A percentile compares a stretch with the other conserved stretches of the same genome.
Conservation (phyloP, 1,140 invertebrate genomes). For the Dendrolimus kikuchii region DNA sequence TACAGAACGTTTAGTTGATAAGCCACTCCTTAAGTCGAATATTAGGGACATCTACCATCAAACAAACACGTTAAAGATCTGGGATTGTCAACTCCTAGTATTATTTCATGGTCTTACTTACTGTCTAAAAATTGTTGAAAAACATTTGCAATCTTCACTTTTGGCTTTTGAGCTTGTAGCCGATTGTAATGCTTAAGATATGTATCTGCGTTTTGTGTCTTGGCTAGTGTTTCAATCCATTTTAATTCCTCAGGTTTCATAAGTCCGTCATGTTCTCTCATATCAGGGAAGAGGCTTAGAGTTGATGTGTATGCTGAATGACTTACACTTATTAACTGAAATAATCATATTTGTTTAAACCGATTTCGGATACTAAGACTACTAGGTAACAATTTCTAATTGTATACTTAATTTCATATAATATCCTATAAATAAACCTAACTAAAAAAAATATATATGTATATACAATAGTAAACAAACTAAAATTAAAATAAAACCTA, state of each 20-base stretch:
- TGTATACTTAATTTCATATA: too few species aligned
- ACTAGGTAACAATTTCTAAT: background rate
- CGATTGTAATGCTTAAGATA: slow-evolving; percentile 41
- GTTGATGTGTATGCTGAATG: slow-evolving; percentile 54
- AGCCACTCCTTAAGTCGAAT: too few species aligned
- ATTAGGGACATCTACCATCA: too few species aligned
- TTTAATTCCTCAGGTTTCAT: slow-evolving; percentile 39
- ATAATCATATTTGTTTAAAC: slow-evolving; percentile 10
- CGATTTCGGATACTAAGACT: background rate
- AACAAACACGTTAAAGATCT: too few species aligned
- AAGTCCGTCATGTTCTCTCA: slow-evolving; percentile 53
- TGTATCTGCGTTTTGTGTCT: slow-evolving; percentile 29
- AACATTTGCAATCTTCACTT: slow-evolving; percentile 38
- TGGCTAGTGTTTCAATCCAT: slow-evolving; percentile 35
- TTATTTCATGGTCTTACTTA: slow-evolving; percentile 11
- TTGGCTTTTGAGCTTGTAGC: slow-evolving; percentile 18
- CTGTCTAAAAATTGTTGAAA: slow-evolving; percentile 46
- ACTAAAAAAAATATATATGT: too few species aligned
- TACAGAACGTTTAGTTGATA: too few species aligned
- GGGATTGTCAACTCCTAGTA: too few species aligned
- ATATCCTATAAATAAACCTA: too few species aligned
- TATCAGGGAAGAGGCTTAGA: slow-evolving; percentile 53
- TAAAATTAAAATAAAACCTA: too few species aligned
- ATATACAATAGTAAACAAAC: too few species aligned
- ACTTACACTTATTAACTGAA: slow-evolving; percentile 53